phyloP scores from a whole-genome alignment of 2,797 vertebrate species.

The Heliangelus exortis region DNA sequence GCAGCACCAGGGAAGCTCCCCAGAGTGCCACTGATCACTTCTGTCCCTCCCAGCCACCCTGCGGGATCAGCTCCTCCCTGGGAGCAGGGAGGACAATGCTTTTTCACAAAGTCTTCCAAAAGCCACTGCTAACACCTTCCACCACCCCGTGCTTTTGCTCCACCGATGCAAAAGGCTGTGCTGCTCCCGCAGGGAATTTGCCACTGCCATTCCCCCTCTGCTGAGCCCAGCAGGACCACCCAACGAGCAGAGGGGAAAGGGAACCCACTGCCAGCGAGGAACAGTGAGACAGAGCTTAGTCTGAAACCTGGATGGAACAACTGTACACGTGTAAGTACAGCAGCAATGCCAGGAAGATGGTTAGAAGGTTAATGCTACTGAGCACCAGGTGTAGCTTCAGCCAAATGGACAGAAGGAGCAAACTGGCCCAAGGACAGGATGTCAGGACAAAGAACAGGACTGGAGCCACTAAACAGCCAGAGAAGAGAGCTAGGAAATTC shows the following conservation, averaged over 20 bases:
- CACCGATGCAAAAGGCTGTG: not conserved
- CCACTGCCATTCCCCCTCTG: not conserved
- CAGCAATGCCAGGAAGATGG: not conserved
- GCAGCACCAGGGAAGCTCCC: accelerated
- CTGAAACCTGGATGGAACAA: not conserved
- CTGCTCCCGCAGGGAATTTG: not conserved
- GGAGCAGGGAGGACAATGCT: not conserved
- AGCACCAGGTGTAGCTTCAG: not conserved
- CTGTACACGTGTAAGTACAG: accelerated
- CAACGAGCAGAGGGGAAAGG: not conserved
- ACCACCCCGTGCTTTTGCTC: not conserved
- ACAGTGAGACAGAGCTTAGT: not conserved
- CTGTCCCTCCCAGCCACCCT: not conserved
- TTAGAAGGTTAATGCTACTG: not conserved
- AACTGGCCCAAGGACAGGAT: not conserved
- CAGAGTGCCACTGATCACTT: not conserved
- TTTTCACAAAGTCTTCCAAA: not conserved
- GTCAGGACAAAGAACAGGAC: not conserved
- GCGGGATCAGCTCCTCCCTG: not conserved
- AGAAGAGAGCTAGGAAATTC: not conserved
- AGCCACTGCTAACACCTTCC: not conserved
- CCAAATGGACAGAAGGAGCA: not conserved
- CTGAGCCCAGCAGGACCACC: not conserved
- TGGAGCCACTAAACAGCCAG: not conserved
- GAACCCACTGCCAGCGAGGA: not conserved